Evolutionary conservation across 2,888 invertebrate species (phyloP).

Genomic region (Cryptus armator): DNA sequence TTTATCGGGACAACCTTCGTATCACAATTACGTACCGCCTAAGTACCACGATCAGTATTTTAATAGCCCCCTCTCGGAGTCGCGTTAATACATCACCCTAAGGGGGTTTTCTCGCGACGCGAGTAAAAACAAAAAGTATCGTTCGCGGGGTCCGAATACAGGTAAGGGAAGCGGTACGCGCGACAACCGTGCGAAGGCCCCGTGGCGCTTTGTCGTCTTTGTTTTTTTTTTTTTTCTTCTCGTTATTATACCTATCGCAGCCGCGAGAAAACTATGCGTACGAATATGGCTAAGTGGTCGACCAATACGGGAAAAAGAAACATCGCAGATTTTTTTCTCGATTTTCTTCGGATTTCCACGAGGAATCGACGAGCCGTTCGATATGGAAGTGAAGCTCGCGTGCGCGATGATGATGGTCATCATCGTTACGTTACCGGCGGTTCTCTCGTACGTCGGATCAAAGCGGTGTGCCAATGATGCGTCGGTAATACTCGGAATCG

Average conservation of each 20-base stretch:
- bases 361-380: constrained; percentile 32
- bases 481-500: constrained; percentile 61
- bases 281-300: constrained; percentile 58
- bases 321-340: not conserved
- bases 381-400: constrained; percentile 59
- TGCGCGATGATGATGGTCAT: constrained; percentile 45
- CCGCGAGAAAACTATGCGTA: constrained; percentile 45
- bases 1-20: constrained; percentile 28
- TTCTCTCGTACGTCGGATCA: constrained; percentile 56
- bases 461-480: constrained; percentile 47
- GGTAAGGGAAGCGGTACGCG: constrained; percentile 59
- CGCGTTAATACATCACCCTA: constrained; percentile 61
- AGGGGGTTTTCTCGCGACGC: constrained; percentile 66
- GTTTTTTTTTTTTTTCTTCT: constrained; percentile 17
- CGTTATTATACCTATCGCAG: constrained; percentile 7
- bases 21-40: constrained; percentile 59
- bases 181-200: constrained; percentile 26
- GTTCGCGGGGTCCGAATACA: constrained; percentile 70
- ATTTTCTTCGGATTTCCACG: constrained; percentile 60
- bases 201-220: constrained; percentile 39
- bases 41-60: constrained; percentile 73
- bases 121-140: constrained; percentile 59
- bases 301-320: constrained; percentile 49
- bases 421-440: constrained; percentile 17
- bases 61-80: constrained; percentile 68